Conservation (phyloP, 2,113 vertebrate genomes). For the Hippotragus niger region DNA sequence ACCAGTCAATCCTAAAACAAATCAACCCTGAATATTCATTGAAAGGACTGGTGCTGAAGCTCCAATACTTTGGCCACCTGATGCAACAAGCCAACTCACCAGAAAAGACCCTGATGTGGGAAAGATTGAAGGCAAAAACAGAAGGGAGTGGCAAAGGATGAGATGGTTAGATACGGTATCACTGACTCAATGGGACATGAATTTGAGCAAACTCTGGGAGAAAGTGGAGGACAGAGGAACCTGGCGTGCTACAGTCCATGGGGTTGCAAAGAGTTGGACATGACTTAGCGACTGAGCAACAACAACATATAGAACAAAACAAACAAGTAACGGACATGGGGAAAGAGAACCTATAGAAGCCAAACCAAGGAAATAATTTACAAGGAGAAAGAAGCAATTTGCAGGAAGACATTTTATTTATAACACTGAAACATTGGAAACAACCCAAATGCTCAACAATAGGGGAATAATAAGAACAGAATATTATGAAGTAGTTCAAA, state of each 20-base stretch:
- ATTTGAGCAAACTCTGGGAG: neutral
- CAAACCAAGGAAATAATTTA: slow-evolving; percentile 17
- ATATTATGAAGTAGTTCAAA: slow-evolving; percentile 37
- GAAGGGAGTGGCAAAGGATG: neutral
- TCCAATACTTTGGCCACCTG: neutral
- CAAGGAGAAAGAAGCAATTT: slow-evolving; percentile 5
- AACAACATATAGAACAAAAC: neutral
- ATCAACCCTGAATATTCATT: neutral
- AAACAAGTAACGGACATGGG: neutral
- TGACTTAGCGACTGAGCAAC: neutral
- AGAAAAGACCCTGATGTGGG: neutral
- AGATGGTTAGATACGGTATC: neutral
- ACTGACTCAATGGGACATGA: neutral
- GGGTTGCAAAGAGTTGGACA: neutral
- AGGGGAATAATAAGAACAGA: slow-evolving; percentile 33
- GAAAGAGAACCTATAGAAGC: neutral
- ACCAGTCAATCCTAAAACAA: neutral
- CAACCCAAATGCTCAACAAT: slow-evolving; percentile 40
- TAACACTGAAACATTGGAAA: slow-evolving; percentile 2
- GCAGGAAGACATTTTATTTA: slow-evolving; percentile 26
- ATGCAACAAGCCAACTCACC: neutral
- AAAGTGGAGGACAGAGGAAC: neutral
- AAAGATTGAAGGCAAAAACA: neutral
- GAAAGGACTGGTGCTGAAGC: neutral
- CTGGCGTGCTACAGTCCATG: neutral